phyloP scores from a whole-genome alignment of 2,888 invertebrate genomes.

The Coleophora flavipennella region DNA sequence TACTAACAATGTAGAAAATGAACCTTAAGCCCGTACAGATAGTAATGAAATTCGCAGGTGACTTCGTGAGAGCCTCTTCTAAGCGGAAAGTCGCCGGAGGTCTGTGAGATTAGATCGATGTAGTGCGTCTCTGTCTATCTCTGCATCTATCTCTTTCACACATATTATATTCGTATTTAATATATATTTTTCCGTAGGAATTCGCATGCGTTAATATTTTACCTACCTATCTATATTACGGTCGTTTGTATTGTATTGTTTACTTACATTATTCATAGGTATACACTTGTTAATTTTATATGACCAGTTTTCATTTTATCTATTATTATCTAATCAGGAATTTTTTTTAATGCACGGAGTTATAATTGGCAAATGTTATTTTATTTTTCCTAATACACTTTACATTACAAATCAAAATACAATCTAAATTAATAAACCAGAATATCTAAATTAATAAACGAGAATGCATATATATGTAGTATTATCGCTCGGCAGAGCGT shows the following conservation, averaged over 20 bases:
- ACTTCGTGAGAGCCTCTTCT: constrained; percentile 65
- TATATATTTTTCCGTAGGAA: constrained; percentile 17
- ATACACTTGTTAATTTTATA: constrained; percentile 1
- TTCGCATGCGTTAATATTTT: constrained; percentile 1
- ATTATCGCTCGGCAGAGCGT: background rate
- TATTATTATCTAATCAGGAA: no score
- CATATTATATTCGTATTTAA: constrained; percentile 37
- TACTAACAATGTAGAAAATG: constrained; percentile 32
- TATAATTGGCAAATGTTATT: constrained; percentile 15
- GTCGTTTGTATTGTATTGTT: no score
- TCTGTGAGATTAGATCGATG: constrained; percentile 69
- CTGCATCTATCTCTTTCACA: constrained; percentile 64
- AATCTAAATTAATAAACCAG: no score
- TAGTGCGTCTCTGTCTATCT: constrained; percentile 60
- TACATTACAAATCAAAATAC: no score
- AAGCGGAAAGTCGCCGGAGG: constrained; percentile 55
- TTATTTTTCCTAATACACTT: no score
- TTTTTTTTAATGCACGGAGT: constrained; percentile 13
- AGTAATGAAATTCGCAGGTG: constrained; percentile 65
- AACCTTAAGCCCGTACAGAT: constrained; percentile 33
- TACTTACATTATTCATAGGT: background rate
- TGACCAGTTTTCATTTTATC: no score
- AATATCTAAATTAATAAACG: constrained; percentile 11
- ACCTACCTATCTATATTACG: background rate
- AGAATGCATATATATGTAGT: constrained; percentile 21